Evolutionary conservation across 2,113 vertebrate genomes (phyloP).

Genomic region (Pelobates fuscus): DNA sequence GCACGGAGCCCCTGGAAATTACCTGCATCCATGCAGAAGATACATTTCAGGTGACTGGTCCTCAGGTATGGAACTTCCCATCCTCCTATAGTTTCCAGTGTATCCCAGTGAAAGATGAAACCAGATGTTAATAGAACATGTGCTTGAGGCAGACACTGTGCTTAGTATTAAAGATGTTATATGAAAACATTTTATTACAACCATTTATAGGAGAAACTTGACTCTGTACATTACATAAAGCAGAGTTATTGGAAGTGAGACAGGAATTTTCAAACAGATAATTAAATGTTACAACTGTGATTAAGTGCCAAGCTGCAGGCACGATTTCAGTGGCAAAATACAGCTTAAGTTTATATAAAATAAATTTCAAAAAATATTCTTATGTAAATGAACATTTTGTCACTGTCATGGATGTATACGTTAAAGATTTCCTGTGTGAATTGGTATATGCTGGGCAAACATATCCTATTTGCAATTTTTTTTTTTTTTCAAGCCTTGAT

Average conservation of each 20-base stretch:
- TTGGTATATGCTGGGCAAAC: too few relatives aligned
- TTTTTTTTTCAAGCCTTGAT: too few relatives aligned
- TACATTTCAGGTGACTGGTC: conserved; percentile 94
- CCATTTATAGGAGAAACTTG: background rate
- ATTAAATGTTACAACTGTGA: background rate
- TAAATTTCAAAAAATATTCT: too few relatives aligned
- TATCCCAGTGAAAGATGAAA: background rate
- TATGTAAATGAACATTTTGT: too few relatives aligned
- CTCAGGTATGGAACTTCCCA: conserved; percentile 79
- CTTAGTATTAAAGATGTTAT: background rate
- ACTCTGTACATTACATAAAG: background rate
- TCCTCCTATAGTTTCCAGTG: background rate
- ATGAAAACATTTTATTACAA: background rate
- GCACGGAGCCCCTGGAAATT: conserved; percentile 93
- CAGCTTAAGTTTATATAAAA: too few relatives aligned
- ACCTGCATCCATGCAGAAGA: conserved; percentile 95
- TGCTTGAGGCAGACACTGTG: background rate
- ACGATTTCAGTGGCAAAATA: too few relatives aligned
- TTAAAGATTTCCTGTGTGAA: too few relatives aligned
- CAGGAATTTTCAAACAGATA: background rate
- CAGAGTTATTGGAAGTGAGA: background rate
- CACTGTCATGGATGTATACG: too few relatives aligned
- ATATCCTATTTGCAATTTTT: too few relatives aligned
- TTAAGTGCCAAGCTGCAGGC: background rate
- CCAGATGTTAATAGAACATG: background rate